Evolutionary conservation across 2,113 vertebrate genomes (phyloP).

Genomic region (Thymallus thymallus): DNA sequence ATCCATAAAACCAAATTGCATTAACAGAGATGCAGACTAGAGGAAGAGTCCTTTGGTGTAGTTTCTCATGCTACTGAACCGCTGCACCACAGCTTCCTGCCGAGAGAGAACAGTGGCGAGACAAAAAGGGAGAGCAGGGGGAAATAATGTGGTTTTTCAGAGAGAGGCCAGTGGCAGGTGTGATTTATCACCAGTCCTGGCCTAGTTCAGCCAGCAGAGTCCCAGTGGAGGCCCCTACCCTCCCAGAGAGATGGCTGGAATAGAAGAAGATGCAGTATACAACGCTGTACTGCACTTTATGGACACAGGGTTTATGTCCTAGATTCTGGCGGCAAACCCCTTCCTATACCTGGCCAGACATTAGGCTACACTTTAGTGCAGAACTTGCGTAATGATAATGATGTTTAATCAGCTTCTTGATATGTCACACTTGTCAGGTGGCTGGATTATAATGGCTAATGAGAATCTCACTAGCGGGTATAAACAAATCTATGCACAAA

Average conservation of each 20-base stretch:
- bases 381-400: too few relatives aligned
- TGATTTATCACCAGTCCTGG: constrained; percentile 64
- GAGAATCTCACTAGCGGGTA: too few relatives aligned
- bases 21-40: not conserved
- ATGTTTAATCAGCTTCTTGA: too few relatives aligned
- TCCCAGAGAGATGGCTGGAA: constrained; percentile 2
- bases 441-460: too few relatives aligned
- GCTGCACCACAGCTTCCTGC: not conserved
- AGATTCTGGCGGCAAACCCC: not conserved
- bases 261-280: not conserved
- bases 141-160: constrained; percentile 35
- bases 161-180: constrained; percentile 58
- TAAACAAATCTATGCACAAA: too few relatives aligned
- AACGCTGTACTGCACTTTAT: not conserved
- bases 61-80: not conserved
- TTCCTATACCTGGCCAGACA: not conserved
- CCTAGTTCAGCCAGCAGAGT: constrained; percentile 42
- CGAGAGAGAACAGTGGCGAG: not conserved
- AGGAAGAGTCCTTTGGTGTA: not conserved
- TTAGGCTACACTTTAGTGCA: not conserved
- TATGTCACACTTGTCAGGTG: too few relatives aligned
- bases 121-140: not conserved
- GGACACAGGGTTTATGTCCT: not conserved
- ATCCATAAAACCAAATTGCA: not conserved
- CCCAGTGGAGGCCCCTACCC: constrained; percentile 40